Evolutionary conservation across 2,113 vertebrate species (phyloP), one percentile per base, ranked within the genome.

Genomic region (Cromileptes altivelis): DNA sequence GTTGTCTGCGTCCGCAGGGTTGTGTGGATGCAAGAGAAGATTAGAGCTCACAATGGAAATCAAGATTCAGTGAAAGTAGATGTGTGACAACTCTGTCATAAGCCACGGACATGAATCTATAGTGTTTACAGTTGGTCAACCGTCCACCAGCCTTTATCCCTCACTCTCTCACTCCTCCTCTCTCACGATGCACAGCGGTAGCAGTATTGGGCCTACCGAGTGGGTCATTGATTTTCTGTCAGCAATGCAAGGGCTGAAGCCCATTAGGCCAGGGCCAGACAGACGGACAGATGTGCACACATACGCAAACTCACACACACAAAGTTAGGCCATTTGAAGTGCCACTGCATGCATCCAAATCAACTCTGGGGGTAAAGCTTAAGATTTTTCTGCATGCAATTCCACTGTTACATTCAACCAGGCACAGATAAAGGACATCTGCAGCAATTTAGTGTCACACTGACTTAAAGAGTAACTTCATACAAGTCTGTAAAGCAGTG

Each of bases 191-290:
- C 78, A 78, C 70, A 81, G 80, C 81, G 76, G 85, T 81, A 90
- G 77, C 75, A 69, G 82, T 85, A 91, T 91, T 79, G 89, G 90
- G 61, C 61, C 89, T 82, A 89, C 86, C 63, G 74, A 92, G 92
- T 71, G 86, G 80, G 64, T 77, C 88, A 93, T 92, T 88, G 93
- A 94, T 94, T 92, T 92, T 67, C 84, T 91, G 93, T 93, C 93
- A 91, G 88, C 78, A 69, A 81, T 88, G 86, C 81, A 87, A 86
- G 85, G 87, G 84, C 87, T 89, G 88, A 87, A 75, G 89, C 85
- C 91, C 86, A 93, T 93, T 91, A 94, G 85, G 69, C 85, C 69
- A 65, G 71, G 63, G 73, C 60, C 67, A 80, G 90, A 88, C 78
- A 82, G 91, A 91, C 52, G 1, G 86, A 89, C 90, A 87, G 70